A percentile compares a stretch with the other conserved stretches of the same genome.
These are phyloP conservation scores for Apis florea DNA, from an alignment of 1,140 invertebrate genomes.

Conservation along the genomic window DNA sequence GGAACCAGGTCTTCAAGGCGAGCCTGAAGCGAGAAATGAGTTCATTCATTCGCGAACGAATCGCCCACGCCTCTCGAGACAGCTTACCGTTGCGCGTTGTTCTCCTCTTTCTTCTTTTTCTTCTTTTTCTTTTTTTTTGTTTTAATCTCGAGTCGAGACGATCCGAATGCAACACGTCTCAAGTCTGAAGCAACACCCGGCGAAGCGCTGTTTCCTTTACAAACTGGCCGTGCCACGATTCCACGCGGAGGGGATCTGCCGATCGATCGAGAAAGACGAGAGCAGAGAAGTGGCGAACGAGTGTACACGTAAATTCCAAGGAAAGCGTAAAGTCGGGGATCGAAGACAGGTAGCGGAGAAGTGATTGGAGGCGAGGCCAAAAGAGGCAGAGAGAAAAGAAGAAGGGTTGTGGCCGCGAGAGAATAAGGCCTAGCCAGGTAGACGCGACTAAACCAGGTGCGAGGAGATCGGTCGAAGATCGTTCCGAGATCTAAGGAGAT, in stretches of 20 bases:
- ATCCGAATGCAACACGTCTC: conserved; percentile 20
- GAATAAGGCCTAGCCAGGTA: conserved; percentile 62
- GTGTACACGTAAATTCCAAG: background rate
- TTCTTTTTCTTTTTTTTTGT: background rate
- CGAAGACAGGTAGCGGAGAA: conserved; percentile 51
- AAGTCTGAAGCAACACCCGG: conserved; percentile 19
- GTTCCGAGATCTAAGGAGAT: conserved; percentile 59
- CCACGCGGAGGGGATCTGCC: conserved; percentile 61
- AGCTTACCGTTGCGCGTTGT: background rate
- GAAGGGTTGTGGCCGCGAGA: conserved; percentile 8
- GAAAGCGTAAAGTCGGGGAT: conserved; percentile 38
- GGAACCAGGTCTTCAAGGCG: conserved; percentile 38
- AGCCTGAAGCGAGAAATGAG: conserved; percentile 28
- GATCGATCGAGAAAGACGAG: conserved; percentile 31
- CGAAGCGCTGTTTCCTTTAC: background rate
- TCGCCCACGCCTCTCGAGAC: conserved; percentile 48
- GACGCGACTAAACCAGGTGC: conserved; percentile 69
- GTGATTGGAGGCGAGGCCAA: conserved; percentile 34
- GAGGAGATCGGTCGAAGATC: conserved; percentile 69
- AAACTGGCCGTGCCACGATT: conserved; percentile 54
- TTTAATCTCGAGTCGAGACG: conserved; percentile 37
- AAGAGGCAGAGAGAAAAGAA: conserved; percentile 10
- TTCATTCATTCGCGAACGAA: conserved; percentile 30
- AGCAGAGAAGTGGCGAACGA: conserved; percentile 34
- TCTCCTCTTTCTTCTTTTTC: background rate